A percentile compares a stretch with the other conserved stretches of the same genome.
Conservation (phyloP, 64 coral and sea anemone genomes). For the Acropora tenuis region DNA sequence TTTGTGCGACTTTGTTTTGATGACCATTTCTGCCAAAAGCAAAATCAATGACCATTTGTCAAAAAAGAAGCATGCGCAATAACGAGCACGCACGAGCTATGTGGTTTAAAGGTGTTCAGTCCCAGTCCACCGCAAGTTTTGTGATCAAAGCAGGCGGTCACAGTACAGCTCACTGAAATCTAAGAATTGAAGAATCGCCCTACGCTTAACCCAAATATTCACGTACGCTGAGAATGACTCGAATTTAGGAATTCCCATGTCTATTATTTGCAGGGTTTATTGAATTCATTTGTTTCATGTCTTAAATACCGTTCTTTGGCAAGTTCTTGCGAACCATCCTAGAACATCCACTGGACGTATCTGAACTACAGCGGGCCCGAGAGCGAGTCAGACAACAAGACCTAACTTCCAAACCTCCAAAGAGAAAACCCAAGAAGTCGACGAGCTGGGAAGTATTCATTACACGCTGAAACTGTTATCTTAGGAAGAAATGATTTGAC, state of each 20-base stretch:
- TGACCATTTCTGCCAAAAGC: too few relatives aligned
- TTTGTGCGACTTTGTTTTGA: too few relatives aligned
- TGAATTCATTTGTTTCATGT: slow-evolving; percentile 89
- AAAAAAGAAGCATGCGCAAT: too few relatives aligned
- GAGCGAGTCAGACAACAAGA: slow-evolving; percentile 82
- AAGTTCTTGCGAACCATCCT: slow-evolving; percentile 77
- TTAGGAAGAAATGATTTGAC: too few relatives aligned
- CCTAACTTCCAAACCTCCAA: slow-evolving; percentile 76
- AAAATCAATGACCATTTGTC: too few relatives aligned
- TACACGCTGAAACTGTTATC: background rate
- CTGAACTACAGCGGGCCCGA: slow-evolving; percentile 81
- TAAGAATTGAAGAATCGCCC: too few relatives aligned
- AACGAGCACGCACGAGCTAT: too few relatives aligned
- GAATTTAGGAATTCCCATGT: background rate
- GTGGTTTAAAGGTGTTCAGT: too few relatives aligned
- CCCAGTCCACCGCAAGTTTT: too few relatives aligned
- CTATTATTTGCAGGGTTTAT: slow-evolving; percentile 70
- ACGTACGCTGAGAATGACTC: background rate
- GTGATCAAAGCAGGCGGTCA: too few relatives aligned
- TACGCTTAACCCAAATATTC: too few relatives aligned
- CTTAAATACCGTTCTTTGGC: slow-evolving; percentile 92
- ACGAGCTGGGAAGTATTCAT: slow-evolving; percentile 88
- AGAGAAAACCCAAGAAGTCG: slow-evolving; percentile 66
- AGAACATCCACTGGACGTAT: slow-evolving; percentile 70
- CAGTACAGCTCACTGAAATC: too few relatives aligned